Conservation (phyloP, 2,888 invertebrate species). For the Drosophila prostipennis region DNA sequence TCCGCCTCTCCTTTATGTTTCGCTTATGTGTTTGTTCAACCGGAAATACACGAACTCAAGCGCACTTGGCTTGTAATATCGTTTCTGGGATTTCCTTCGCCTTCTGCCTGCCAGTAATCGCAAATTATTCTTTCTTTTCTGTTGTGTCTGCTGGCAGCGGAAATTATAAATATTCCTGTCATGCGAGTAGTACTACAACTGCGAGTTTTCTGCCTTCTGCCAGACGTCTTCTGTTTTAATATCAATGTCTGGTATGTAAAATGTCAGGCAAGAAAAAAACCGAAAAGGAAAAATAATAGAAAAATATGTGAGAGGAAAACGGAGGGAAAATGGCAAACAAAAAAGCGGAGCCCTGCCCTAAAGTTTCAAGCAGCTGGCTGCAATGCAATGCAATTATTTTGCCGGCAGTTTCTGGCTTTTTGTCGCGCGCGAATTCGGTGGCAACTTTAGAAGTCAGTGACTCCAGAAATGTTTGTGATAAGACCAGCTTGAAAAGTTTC, state of each 20-base stretch:
- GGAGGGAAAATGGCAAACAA: constrained; percentile 12
- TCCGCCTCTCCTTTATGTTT: constrained; percentile 63
- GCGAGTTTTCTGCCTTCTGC: constrained; percentile 18
- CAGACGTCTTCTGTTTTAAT: constrained; percentile 62
- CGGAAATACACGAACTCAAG: constrained; percentile 80
- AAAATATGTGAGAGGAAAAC: constrained; percentile 7
- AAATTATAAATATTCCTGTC: constrained; percentile 77
- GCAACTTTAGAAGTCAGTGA: constrained; percentile 63
- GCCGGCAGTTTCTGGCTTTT: constrained; percentile 52
- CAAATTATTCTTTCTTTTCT: constrained; percentile 67
- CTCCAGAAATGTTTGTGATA: constrained; percentile 47
- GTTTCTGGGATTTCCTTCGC: constrained; percentile 51
- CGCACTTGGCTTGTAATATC: constrained; percentile 72
- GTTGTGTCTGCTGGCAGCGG: constrained; percentile 66
- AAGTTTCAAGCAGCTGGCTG: constrained; percentile 51
- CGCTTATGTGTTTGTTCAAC: constrained; percentile 81
- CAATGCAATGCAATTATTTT: constrained; percentile 63
- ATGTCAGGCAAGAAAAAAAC: constrained; percentile 33
- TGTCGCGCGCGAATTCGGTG: constrained; percentile 35
- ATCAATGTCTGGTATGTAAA: constrained; percentile 48
- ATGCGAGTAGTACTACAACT: constrained; percentile 53
- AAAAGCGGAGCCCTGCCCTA: constrained; percentile 42
- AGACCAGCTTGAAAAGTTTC: constrained; percentile 52
- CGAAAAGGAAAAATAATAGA: constrained; percentile 8
- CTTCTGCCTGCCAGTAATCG: constrained; percentile 69